Evolutionary conservation across 2,113 vertebrate species (phyloP), one percentile per base, ranked within the genome.

Genomic region (Cyanoramphus novaezelandiae): DNA sequence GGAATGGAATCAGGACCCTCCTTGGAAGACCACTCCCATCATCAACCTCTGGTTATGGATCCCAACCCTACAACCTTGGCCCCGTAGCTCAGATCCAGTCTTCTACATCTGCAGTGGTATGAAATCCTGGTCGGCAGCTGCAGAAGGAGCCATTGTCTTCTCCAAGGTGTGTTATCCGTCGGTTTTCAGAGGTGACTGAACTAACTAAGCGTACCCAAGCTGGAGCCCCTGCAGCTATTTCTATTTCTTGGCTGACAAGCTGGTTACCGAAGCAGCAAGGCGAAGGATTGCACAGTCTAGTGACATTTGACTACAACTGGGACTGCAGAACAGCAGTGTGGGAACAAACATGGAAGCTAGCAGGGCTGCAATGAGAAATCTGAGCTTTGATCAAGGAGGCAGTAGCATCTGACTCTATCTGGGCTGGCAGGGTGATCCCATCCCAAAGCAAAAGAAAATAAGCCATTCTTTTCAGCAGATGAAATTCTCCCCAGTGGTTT

Each of bases 381-480:
- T 76, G 64, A 95, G 92, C 90, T 96, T 90, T 90, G 91, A 92
- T 93, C 88, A 83, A 89, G 78, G 46, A 94, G 74, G 75, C 72
- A 76, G 79, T 83, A 91, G 86, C 86, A 82, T 72, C 86, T 91
- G 88, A 94, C 90, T 88, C 88, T 53, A 84, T 79, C 84, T 59
- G 82, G 88, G 76, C 88, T 94, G 91, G 88, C 85, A 90, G 53
- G 44, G 70, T 86, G 69, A 89, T 93, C 72, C 80, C 81, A 87
- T 76, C 50, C 92, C 86, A 90, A 95, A 95, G 82, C 93, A 87
- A 95, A 97, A 93, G 76, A 95, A 94, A 94, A 64, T 10, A 63
- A 60, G 59, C 79, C 82, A 93, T 93, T 92, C 83, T 86, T 91
- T 93, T 83, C 86, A 87, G 71, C 50, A 86, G 90, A 86, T 43